Conservation (phyloP, 1,140 invertebrate species). For the Araneus ventricosus region DNA sequence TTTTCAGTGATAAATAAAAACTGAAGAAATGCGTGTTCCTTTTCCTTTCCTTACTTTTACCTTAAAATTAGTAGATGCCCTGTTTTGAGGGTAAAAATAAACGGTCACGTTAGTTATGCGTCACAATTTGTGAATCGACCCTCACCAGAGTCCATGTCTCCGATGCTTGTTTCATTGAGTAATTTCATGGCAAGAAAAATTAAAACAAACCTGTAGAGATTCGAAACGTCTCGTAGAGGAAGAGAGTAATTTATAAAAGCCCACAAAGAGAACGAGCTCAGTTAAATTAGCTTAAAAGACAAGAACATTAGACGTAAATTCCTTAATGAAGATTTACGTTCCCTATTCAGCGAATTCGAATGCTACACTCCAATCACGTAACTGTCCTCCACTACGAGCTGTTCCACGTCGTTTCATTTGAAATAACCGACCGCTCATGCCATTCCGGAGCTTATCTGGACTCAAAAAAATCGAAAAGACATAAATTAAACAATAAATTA, state of each 20-base stretch:
- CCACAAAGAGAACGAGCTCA: conserved; percentile 19
- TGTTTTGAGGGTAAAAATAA: too few species aligned
- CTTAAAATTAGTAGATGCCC: too few species aligned
- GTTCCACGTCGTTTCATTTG: conserved; percentile 26
- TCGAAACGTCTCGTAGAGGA: conserved; percentile 10
- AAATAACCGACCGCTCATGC: conserved; percentile 45
- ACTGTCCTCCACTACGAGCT: not conserved
- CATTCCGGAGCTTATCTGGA: not conserved
- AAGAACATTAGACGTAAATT: conserved; percentile 54
- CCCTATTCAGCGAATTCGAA: conserved; percentile 28
- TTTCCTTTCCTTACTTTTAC: too few species aligned
- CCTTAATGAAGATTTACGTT: conserved; percentile 71
- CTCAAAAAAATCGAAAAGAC: conserved; percentile 24
- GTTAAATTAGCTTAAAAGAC: conserved; percentile 68
- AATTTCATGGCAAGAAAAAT: not conserved
- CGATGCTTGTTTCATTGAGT: not conserved
- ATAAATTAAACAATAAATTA: conserved; percentile 71
- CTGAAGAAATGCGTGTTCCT: too few species aligned
- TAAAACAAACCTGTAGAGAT: not conserved
- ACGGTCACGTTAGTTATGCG: too few species aligned
- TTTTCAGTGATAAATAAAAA: too few species aligned
- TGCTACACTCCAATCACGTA: conserved; percentile 54
- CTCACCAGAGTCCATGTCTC: not conserved
- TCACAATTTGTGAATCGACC: not conserved
- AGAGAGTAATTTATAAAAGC: conserved; percentile 27